Conservation (phyloP, 2,888 invertebrate genomes). For the Malthinus flaveolus region DNA sequence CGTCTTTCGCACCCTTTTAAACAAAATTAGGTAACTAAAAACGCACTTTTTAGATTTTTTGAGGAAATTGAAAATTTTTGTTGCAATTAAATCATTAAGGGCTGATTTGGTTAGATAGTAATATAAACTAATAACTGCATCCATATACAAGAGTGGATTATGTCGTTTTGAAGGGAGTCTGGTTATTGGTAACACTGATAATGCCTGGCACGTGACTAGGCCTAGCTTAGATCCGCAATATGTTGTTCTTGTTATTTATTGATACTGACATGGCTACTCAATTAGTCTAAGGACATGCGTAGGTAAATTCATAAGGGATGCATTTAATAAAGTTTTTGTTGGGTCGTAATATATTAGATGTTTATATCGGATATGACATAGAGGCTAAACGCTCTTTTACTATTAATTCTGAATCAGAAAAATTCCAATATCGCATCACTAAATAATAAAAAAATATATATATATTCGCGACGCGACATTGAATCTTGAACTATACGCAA, state of each 20-base stretch:
- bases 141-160: slow-evolving; percentile 41
- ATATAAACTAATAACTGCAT: slow-evolving; percentile 41
- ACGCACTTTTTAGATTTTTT: not conserved
- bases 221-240: slow-evolving; percentile 48
- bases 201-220: slow-evolving; percentile 49
- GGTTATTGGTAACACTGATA: slow-evolving; percentile 43
- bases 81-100: not conserved
- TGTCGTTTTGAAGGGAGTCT: slow-evolving; percentile 35
- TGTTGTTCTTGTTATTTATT: slow-evolving; percentile 49
- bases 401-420: too few species aligned
- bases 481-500: too few species aligned
- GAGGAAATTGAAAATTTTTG: not conserved
- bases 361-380: too few species aligned
- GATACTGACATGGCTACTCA: slow-evolving; percentile 50
- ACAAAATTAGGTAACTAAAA: slow-evolving; percentile 5
- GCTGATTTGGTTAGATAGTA: not conserved
- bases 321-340: slow-evolving; percentile 2
- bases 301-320: slow-evolving; percentile 6
- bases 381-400: too few species aligned
- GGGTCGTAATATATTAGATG: not conserved
- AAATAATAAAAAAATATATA: too few species aligned
- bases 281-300: slow-evolving; percentile 39
- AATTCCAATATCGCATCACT: too few species aligned
- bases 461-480: too few species aligned
- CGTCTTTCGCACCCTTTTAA: slow-evolving; percentile 17